Base-by-base conservation (phyloP, 2,888 invertebrate species). In the Abrostola tripartita region DNA sequence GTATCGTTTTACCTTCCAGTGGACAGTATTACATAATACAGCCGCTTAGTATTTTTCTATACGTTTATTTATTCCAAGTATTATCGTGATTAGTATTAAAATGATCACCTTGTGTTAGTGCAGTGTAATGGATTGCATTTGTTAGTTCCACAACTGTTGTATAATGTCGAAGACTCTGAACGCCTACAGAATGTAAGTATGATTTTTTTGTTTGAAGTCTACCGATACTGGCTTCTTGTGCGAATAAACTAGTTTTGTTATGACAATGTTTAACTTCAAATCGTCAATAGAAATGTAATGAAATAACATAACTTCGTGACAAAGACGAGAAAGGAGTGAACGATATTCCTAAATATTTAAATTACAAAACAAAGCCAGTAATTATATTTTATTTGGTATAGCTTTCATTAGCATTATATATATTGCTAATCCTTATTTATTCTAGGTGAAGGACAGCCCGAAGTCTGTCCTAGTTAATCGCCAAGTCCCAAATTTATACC, bases 181-280 rank as follows among this genome's bases (percentile, higher is more conserved):
- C 95, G 97, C 97, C 88, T 98, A 98, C 95, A 96, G 97, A 96
- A 97, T 98, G 98, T 98, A 95, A 97, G 97, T 97, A 95, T 86
- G 62, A 65, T 52, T 61, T 58, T 38, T 41, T 59, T 38, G 7
- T 61, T 68, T 65, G 42, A 56, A 40, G 58, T 67, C 53, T 55
- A 57, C 59, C 37, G 56, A 52, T 24, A 24, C 24, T 24, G n/a
- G 50, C 50, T n/a, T 50, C 35, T n/a, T 50, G 35, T 50, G 50
- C 11, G n/a, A 35, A 12, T 12, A 52, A 24, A 24, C 24, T 24
- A 24, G 24, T 24, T 24, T 24, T 24, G 24, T 24, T 24, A 24
- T 24, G 24, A 24, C 24, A 24, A 24, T 24, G 24, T 4, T 24
- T 24, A 24, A 24, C 24, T 24, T 24, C 4, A 24, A 4, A 24